Evolutionary conservation across 1,140 invertebrate genomes (phyloP).

Genomic region (Choristoneura fumiferana): DNA sequence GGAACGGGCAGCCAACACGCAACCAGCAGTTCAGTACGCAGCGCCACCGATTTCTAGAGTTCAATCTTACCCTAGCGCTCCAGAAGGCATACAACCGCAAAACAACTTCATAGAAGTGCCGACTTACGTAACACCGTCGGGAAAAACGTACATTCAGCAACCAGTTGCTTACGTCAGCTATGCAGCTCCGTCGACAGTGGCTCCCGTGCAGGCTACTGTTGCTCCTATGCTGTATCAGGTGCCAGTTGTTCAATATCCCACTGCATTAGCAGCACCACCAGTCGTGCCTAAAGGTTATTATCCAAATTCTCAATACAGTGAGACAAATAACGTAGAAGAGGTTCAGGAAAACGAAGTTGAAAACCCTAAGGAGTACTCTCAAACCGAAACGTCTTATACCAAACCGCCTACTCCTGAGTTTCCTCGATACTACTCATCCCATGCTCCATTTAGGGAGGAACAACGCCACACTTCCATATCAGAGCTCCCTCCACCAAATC

Average conservation of each 20-base stretch:
- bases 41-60: slow-evolving; percentile 29
- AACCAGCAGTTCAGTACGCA: slow-evolving; percentile 38
- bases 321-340: slow-evolving; percentile 51
- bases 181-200: slow-evolving; percentile 43
- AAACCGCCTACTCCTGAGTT: slow-evolving; percentile 37
- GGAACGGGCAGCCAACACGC: slow-evolving; percentile 34
- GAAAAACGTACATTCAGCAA: slow-evolving; percentile 44
- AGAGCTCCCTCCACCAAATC: slow-evolving; percentile 59
- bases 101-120: slow-evolving; percentile 57
- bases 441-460: slow-evolving; percentile 50
- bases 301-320: slow-evolving; percentile 43
- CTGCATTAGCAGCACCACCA: slow-evolving; percentile 40
- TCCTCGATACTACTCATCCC: slow-evolving; percentile 57
- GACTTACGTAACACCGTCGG: slow-evolving; percentile 46
- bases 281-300: slow-evolving; percentile 44
- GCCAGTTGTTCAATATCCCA: slow-evolving; percentile 52
- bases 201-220: slow-evolving; percentile 42
- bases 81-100: slow-evolving; percentile 45
- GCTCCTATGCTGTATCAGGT: slow-evolving; percentile 55
- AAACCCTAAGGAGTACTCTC: slow-evolving; percentile 43
- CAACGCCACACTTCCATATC: slow-evolving; percentile 38
- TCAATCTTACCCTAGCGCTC: slow-evolving; percentile 34
- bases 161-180: slow-evolving; percentile 54
- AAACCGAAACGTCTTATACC: slow-evolving; percentile 44
- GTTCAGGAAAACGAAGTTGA: slow-evolving; percentile 43